Base-by-base conservation (phyloP, 1,140 invertebrate genomes). In the Nasonia longicornis region DNA sequence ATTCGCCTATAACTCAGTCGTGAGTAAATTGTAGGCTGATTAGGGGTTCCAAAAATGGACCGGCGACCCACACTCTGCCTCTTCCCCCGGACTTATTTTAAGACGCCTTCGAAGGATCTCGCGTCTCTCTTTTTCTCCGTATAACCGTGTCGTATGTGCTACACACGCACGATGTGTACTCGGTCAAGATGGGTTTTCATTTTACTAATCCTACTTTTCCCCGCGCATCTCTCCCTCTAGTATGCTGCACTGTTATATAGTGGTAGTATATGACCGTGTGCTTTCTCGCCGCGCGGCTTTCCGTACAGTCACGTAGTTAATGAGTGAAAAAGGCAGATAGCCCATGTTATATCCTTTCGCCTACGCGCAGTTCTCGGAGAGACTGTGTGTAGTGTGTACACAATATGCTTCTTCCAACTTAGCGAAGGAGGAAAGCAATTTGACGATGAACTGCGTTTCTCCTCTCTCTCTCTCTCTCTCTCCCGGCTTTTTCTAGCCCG, bases 141-240 rank as follows among this genome's bases (percentile, higher is more conserved):
- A 58, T 52, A 52, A 4, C 16, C 48, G 12, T 52, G 14, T 52
- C 48, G 16, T 26, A 26, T 52, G 48, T 16, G 2, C 16, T 1
- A 45, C 8, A 12, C 11, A 48, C 45, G 2, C 45, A 48, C 45
- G 26, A 26, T 26, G 26, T 26, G 26, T 48, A 11, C 12, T 6
- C 52, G 4, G 64, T 12, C 63, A 10, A 38, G 69, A 31, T 70
- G 69, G 69, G 38, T 70, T 70, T 70, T 70, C 20, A 31, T 70
- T 70, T 31, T 10, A 42, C 69, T 71, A 38, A 71, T 38, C 69
- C 69, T 42, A 71, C 69, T 71, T 71, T 71, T 71, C 69, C 35
- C 29, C 22, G 26, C 29, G 1, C 3, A 0, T 58, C 52, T 58
- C 3, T 14, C 20, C 52, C 52, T n/a, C 52, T 8, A 8, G 38